These are phyloP conservation scores for Notospermus geniculatus DNA, from an alignment of 1,140 invertebrate genomes.

Conservation along the genomic window DNA sequence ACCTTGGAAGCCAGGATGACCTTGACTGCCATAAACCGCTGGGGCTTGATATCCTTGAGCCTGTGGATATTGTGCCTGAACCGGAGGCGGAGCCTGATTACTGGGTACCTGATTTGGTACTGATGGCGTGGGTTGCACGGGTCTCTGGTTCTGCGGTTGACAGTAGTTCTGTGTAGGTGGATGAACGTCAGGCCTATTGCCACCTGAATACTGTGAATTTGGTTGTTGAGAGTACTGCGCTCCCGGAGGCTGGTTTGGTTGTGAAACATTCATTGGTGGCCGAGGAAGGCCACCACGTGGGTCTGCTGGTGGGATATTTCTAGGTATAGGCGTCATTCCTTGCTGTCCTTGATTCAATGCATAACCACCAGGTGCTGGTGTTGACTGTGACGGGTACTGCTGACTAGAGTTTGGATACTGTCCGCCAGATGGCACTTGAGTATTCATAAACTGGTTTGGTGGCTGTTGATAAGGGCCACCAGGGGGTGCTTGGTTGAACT, in stretches of 20 bases:
- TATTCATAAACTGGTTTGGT: conserved; percentile 3
- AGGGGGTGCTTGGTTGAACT: no score
- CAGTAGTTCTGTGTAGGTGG: neutral
- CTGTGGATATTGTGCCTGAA: conserved; percentile 9
- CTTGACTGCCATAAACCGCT: conserved; percentile 11
- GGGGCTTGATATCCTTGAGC: neutral
- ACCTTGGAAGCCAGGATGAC: neutral
- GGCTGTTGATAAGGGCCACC: neutral
- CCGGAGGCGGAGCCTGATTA: neutral
- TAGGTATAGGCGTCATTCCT: neutral
- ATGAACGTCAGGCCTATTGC: neutral
- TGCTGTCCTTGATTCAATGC: neutral
- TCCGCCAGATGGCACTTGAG: neutral
- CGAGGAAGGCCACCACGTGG: neutral
- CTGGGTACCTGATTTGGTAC: conserved; percentile 1
- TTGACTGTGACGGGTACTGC: no score
- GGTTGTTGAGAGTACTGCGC: neutral
- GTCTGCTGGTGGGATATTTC: neutral
- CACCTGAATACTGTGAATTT: neutral
- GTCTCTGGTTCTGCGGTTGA: conserved; percentile 11
- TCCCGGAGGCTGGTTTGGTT: neutral
- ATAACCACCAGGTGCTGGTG: no score
- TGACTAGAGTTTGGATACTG: conserved; percentile 2
- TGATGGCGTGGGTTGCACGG: conserved; percentile 9
- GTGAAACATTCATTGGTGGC: neutral